Evolutionary conservation across 2,888 invertebrate species (phyloP).

Genomic region (Athripsodes cinereus): DNA sequence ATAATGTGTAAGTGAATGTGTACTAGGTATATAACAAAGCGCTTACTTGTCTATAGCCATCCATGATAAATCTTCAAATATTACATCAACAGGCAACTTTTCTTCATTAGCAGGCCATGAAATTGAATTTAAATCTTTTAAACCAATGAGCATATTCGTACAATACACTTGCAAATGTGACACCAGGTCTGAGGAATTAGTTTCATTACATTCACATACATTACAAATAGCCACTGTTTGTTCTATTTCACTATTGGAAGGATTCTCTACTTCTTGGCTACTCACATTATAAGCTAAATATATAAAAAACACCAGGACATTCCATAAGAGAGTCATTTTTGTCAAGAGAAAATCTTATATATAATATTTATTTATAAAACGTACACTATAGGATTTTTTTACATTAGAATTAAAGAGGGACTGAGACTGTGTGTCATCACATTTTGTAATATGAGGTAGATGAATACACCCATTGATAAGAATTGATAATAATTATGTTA

Average conservation of each 20-base stretch:
- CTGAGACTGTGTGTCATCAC: no score
- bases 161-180: neutral
- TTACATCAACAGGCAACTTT: constrained; percentile 42
- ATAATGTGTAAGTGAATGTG: no score
- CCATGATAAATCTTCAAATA: constrained; percentile 42
- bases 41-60: constrained; percentile 46
- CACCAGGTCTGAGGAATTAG: neutral
- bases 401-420: no score
- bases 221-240: neutral
- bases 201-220: neutral
- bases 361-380: no score
- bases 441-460: no score
- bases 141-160: neutral
- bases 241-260: neutral
- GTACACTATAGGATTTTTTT: no score
- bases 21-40: no score
- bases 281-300: neutral
- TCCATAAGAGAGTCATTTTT: neutral
- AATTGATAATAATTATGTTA: no score
- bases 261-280: neutral
- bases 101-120: constrained; percentile 45
- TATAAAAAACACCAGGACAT: neutral
- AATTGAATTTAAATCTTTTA: constrained; percentile 28
- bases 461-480: no score
- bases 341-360: no score